These are phyloP conservation scores for Drosophila putrida DNA, from an alignment of 2,888 invertebrate genomes.

Conservation along the genomic window DNA sequence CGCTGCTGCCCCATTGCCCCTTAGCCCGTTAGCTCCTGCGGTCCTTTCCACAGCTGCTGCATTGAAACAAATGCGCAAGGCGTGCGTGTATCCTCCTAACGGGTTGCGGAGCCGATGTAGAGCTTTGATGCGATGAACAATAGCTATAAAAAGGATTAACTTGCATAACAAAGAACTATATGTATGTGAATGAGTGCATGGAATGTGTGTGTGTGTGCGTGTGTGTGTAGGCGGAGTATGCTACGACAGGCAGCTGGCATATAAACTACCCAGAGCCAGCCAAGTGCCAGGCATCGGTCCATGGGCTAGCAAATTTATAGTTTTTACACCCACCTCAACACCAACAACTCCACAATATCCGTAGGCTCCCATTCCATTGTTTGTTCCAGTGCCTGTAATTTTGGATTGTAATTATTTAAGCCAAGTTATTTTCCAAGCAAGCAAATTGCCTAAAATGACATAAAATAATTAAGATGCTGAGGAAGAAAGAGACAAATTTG, in stretches of 20 bases:
- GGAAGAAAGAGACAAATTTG: neutral
- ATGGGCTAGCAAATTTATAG: conserved; percentile 69
- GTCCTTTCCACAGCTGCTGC: conserved; percentile 27
- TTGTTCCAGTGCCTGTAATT: conserved; percentile 30
- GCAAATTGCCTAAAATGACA: conserved; percentile 40
- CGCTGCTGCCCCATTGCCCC: neutral
- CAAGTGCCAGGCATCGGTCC: conserved; percentile 69
- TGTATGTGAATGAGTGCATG: neutral
- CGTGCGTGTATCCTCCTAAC: conserved; percentile 51
- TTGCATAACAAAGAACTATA: conserved; percentile 75
- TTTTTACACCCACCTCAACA: conserved; percentile 14
- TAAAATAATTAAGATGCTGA: conserved; percentile 17
- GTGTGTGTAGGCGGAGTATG: conserved; percentile 40
- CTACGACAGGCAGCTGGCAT: conserved; percentile 60
- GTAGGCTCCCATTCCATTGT: conserved; percentile 30
- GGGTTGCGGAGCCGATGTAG: conserved; percentile 35
- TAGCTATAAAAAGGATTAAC: conserved; percentile 80
- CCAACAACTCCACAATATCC: neutral
- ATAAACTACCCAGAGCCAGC: conserved; percentile 69
- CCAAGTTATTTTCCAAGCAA: conserved; percentile 39
- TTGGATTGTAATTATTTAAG: conserved; percentile 58
- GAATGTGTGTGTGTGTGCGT: conserved; percentile 2
- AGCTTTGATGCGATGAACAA: conserved; percentile 77
- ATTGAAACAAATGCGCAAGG: conserved; percentile 71
- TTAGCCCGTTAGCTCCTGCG: conserved; percentile 1